Evolutionary conservation across 2,888 invertebrate genomes (phyloP).

Genomic region (Formica aserva): DNA sequence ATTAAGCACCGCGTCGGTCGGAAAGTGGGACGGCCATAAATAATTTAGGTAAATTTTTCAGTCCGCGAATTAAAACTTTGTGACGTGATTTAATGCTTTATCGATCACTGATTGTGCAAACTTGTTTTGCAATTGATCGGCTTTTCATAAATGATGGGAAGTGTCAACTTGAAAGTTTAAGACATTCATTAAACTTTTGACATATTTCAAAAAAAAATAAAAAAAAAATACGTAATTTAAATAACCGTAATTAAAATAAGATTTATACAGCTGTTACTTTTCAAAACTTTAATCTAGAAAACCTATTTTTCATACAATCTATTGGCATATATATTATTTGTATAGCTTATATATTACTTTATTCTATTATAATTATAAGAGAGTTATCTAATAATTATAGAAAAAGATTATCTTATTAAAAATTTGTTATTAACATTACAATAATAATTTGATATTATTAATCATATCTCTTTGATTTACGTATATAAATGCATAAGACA

Average conservation of each 20-base stretch:
- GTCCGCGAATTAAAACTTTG: slow-evolving; percentile 15
- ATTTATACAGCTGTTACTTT: not conserved
- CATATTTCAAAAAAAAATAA: not conserved
- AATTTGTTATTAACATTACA: not conserved
- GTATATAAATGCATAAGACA: not conserved
- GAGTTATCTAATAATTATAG: not conserved
- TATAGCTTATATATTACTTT: not conserved
- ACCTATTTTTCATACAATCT: not conserved
- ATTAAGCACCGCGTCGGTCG: slow-evolving; percentile 32
- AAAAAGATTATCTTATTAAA: not conserved
- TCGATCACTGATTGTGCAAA: slow-evolving; percentile 34
- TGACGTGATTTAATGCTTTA: slow-evolving; percentile 42
- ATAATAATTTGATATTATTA: slow-evolving; percentile 1
- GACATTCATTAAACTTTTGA: not conserved
- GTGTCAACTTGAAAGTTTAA: not conserved
- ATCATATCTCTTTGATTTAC: not conserved
- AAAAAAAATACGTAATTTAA: not conserved
- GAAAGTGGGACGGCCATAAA: slow-evolving; percentile 31
- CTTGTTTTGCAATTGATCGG: slow-evolving; percentile 9
- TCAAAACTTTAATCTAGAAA: not conserved
- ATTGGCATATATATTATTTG: not conserved
- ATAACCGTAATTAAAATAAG: not conserved
- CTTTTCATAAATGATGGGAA: not conserved
- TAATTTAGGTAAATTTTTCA: slow-evolving; percentile 44
- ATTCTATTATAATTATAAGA: not conserved